These are phyloP conservation scores for Yponomeuta malinellus DNA, from an alignment of 2,888 invertebrate species.

Conservation along the genomic window DNA sequence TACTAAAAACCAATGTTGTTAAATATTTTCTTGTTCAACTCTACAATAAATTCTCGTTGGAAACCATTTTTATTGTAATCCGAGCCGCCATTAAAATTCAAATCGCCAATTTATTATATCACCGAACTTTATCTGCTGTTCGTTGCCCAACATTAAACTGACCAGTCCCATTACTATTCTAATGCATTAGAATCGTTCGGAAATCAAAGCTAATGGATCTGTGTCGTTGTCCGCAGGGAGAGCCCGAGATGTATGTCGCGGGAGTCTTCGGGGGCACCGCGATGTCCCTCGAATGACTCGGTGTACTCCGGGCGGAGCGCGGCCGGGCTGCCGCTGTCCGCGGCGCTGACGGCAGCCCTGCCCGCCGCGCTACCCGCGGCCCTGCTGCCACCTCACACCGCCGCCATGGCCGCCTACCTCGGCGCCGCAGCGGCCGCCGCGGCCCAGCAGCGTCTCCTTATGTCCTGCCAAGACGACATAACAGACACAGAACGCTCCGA, in stretches of 20 bases:
- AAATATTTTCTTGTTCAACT: neutral
- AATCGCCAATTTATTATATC: conserved; percentile 1
- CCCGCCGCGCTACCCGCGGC: conserved; percentile 82
- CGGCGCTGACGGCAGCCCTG: conserved; percentile 80
- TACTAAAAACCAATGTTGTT: neutral
- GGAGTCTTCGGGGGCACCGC: conserved; percentile 84
- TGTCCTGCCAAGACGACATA: conserved; percentile 85
- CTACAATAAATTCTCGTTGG: neutral
- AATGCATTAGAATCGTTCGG: neutral
- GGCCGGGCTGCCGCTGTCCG: conserved; percentile 62
- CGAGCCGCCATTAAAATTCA: conserved; percentile 2
- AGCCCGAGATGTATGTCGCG: conserved; percentile 89
- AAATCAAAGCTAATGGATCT: conserved; percentile 31
- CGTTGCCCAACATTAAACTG: neutral
- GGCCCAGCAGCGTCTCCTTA: conserved; percentile 85
- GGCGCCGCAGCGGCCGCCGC: conserved; percentile 83
- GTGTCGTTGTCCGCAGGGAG: conserved; percentile 81
- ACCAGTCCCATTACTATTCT: neutral
- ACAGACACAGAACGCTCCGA: conserved; percentile 76
- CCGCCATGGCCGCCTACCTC: conserved; percentile 88
- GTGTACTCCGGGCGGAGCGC: conserved; percentile 80
- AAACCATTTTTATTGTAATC: conserved; percentile 1
- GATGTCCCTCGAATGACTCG: conserved; percentile 87
- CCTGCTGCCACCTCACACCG: conserved; percentile 85
- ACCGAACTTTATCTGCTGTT: neutral